Conservation (phyloP, 1,140 invertebrate genomes). For the Acyrthosiphon pisum region DNA sequence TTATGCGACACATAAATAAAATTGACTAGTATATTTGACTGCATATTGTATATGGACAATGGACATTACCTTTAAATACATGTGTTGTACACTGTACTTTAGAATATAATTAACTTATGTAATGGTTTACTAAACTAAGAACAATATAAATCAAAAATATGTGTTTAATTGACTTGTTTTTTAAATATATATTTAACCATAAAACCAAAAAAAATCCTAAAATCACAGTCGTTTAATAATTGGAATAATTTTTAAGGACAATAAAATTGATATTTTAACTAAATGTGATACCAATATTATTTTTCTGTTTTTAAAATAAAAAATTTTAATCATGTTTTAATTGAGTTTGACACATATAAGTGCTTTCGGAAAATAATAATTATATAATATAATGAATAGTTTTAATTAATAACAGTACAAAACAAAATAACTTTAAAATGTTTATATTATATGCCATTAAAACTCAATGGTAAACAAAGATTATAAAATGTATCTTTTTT, state of each 20-base stretch:
- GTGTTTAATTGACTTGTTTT: background rate
- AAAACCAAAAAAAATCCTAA: background rate
- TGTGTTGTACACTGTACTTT: background rate
- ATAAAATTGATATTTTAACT: background rate
- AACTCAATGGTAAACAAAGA: conserved; percentile 86
- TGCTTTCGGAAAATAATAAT: background rate
- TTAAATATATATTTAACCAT: background rate
- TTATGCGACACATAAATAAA: too few species aligned
- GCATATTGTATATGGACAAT: too few species aligned
- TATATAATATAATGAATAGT: background rate
- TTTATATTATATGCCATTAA: conserved; percentile 62
- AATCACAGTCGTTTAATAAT: conserved; percentile 16
- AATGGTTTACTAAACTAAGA: background rate
- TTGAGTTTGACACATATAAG: background rate
- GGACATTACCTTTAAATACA: too few species aligned
- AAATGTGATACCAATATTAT: background rate
- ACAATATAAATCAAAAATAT: background rate
- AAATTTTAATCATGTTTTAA: background rate
- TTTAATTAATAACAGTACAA: background rate
- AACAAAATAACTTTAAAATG: background rate
- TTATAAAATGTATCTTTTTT: conserved; percentile 92
- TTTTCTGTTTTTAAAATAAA: background rate
- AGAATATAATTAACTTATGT: background rate
- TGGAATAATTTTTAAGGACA: background rate
- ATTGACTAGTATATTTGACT: too few species aligned